phyloP scores from a whole-genome alignment of 2,888 invertebrate genomes.

The Drosophila merina region DNA sequence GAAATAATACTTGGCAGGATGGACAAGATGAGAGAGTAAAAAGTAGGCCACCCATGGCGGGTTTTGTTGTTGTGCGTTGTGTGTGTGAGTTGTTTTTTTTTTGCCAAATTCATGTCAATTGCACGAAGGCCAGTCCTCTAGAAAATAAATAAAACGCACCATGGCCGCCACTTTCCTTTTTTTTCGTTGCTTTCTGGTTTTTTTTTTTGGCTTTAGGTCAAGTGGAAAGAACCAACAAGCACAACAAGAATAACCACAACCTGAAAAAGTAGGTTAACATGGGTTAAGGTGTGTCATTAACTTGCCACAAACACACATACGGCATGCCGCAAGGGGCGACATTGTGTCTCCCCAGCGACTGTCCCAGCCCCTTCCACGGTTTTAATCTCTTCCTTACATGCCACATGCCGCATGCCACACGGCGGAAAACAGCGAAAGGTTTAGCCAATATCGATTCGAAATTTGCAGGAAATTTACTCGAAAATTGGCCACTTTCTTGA shows the following conservation, averaged over 20 bases:
- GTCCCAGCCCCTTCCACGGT: neutral
- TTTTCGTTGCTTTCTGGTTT: slow-evolving; percentile 3
- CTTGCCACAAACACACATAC: slow-evolving; percentile 26
- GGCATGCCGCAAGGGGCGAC: neutral
- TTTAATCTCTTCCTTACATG: neutral
- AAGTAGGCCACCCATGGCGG: slow-evolving; percentile 49
- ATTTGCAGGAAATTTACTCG: neutral
- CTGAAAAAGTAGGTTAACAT: slow-evolving; percentile 56
- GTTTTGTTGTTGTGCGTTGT: neutral
- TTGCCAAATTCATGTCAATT: slow-evolving; percentile 61
- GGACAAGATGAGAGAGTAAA: slow-evolving; percentile 2
- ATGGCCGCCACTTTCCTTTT: neutral
- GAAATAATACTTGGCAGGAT: slow-evolving; percentile 8
- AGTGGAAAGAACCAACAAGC: slow-evolving; percentile 46
- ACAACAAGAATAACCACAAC: slow-evolving; percentile 40
- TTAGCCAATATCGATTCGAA: neutral
- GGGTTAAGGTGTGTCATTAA: slow-evolving; percentile 69
- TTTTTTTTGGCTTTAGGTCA: slow-evolving; percentile 62
- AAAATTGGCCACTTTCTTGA: neutral
- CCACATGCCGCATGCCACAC: neutral
- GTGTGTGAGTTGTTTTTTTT: slow-evolving; percentile 4
- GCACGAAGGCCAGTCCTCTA: slow-evolving; percentile 60
- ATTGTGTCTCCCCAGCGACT: too few species aligned
- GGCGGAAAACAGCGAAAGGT: neutral
- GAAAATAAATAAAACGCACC: slow-evolving; percentile 9